Base-by-base conservation (phyloP, 2,888 invertebrate species). In the Coelogynopora nodosa region DNA sequence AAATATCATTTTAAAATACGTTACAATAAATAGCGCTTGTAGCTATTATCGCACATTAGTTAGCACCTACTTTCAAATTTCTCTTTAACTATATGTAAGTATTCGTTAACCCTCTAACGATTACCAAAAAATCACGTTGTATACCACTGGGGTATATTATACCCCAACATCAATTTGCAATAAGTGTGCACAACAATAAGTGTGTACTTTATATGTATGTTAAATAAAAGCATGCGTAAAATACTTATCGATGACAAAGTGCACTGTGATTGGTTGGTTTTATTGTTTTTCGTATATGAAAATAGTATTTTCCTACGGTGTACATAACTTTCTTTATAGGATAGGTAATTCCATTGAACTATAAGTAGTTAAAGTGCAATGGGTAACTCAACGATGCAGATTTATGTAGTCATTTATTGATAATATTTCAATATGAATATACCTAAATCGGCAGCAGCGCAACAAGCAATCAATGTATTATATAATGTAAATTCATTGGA, bases 381-480 rank as follows among this genome's bases (percentile, higher is more conserved):
- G n/a, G n/a, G n/a, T n/a, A n/a, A n/a, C n/a, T n/a, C n/a, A 23
- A 74, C 23, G 74, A 74, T 74, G 23, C 74, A n/a, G 74, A 74
- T n/a, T 74, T 74, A 74, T 74, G 74, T 74, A 74, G 23, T n/a
- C 74, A 74, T 74, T 74, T 74, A n/a, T 74, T 74, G 5, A 74
- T 74, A 74, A 74, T 10, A 74, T 10, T 74, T 74, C 74, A 74
- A 74, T 74, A 74, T 74, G 74, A 74, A 74, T 26, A 74, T 10
- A 74, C 74, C 74, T 5, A 74, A n/a, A 74, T 26, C 18, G 5
- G 74, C 74, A 74, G 74, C 74, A 74, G 74, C 74, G 74, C 74
- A 74, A 74, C 74, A 74, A 74, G 74, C 74, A 74, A 74, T 74
- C 74, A 74, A 74, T 74, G 74, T 74, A 10, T 74, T 74, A 74